phyloP scores from a whole-genome alignment of 2,113 vertebrate species.

The Heptranchias perlo region DNA sequence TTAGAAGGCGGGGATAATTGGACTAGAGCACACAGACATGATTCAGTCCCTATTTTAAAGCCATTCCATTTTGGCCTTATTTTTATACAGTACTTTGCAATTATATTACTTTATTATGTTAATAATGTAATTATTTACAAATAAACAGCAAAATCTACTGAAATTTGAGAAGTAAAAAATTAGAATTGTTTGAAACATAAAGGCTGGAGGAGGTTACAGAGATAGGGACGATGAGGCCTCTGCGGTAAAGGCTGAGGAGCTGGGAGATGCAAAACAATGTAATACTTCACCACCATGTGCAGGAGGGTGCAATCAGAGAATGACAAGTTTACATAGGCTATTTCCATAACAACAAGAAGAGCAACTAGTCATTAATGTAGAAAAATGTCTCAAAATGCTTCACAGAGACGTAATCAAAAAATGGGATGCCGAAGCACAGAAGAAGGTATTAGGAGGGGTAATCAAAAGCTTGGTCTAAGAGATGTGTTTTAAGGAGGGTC shows the following conservation, averaged over 20 bases:
- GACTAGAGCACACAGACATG: neutral
- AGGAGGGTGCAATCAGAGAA: neutral
- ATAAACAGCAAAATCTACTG: neutral
- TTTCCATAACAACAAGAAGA: neutral
- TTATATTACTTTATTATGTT: too few relatives aligned
- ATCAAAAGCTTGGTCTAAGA: neutral
- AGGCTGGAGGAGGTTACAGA: too few relatives aligned
- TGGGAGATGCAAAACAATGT: neutral
- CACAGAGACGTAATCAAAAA: neutral
- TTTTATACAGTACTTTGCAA: neutral
- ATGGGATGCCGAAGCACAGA: too few relatives aligned
- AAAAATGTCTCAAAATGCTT: neutral
- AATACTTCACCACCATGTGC: neutral
- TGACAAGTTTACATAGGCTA: too few relatives aligned
- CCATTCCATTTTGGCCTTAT: neutral
- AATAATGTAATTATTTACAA: too few relatives aligned
- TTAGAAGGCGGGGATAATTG: neutral
- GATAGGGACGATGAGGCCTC: too few relatives aligned
- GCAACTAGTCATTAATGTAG: neutral
- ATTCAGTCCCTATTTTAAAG: neutral
- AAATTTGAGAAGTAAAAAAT: neutral
- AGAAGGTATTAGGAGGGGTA: neutral
- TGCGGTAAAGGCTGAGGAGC: neutral
- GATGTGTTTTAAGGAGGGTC: neutral
- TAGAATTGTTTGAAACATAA: neutral